These are phyloP conservation scores for Platichthys flesus DNA, from an alignment of 2,113 vertebrate species.

Conservation along the genomic window DNA sequence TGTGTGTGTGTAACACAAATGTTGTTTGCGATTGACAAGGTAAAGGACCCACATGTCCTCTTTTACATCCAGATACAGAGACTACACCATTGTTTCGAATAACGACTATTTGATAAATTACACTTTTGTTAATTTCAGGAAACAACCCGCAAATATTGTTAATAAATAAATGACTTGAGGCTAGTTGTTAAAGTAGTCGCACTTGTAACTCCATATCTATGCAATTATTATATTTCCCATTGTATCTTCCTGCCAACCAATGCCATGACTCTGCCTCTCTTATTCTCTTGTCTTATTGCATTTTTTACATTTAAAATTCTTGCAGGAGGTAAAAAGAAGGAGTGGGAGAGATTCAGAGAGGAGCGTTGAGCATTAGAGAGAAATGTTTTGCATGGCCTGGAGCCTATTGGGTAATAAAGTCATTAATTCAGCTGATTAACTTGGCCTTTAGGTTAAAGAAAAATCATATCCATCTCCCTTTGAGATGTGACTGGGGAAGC, in stretches of 20 bases:
- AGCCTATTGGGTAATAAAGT: constrained; percentile 85
- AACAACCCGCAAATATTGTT: neutral
- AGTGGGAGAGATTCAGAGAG: constrained; percentile 38
- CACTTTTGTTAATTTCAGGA: neutral
- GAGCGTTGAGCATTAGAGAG: constrained; percentile 67
- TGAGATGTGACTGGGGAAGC: constrained; percentile 84
- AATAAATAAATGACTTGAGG: constrained; percentile 25
- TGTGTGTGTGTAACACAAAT: neutral
- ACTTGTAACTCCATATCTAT: constrained; percentile 37
- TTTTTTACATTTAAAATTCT: constrained; percentile 61
- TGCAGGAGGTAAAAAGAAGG: constrained; percentile 58
- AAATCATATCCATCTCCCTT: constrained; percentile 86
- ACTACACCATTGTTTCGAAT: neutral
- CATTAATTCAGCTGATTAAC: constrained; percentile 89
- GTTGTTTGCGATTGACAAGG: constrained; percentile 2
- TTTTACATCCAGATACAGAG: constrained; percentile 35
- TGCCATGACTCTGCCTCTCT: neutral
- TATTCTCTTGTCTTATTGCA: constrained; percentile 36
- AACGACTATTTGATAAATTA: constrained; percentile 16
- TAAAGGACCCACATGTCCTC: constrained; percentile 4
- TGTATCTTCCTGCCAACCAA: constrained; percentile 16
- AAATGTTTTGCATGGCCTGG: constrained; percentile 75
- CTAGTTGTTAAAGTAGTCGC: constrained; percentile 32
- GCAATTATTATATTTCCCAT: constrained; percentile 42
- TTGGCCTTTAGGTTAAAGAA: constrained; percentile 88